phyloP scores from a whole-genome alignment of 2,113 vertebrate species.

The Mus musculus region GRCm39 chr10:58780001-58780500 shows the following conservation, averaged over 20 bases:
- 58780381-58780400: not conserved
- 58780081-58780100: fast-evolving
- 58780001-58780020: too few relatives aligned
- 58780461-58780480: too few relatives aligned
- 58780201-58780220: not conserved
- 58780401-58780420: not conserved
- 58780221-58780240: not conserved
- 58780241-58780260: not conserved
- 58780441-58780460: not conserved
- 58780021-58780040: fast-evolving
- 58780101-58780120: not conserved
- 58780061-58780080: not conserved
- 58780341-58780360: not conserved
- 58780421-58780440: too few relatives aligned
- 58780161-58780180: not conserved
- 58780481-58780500: not conserved
- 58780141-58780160: not conserved
- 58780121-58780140: not conserved
- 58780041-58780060: not conserved
- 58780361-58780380: not conserved
- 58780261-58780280: not conserved
- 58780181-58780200: not conserved
- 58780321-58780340: not conserved
- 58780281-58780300: not conserved
- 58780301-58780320: not conserved